Conservation (phyloP, 2,113 vertebrate species). For the Solea senegalensis region DNA sequence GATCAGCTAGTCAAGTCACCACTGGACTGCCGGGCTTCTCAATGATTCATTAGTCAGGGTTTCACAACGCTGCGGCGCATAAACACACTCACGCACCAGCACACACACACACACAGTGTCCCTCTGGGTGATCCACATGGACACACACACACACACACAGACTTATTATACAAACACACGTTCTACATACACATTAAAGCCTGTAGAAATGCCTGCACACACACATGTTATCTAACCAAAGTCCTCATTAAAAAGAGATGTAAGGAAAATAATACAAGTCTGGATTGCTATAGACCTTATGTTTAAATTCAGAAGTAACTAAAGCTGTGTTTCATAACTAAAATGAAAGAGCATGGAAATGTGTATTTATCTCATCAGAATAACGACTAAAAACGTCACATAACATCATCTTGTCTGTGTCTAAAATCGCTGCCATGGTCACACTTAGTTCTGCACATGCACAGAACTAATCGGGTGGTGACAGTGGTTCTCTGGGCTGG, state of each 20-base stretch:
- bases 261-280: too few species aligned
- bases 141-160: slow-evolving; percentile 2
- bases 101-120: slow-evolving; percentile 35
- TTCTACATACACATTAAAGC: slow-evolving; percentile 4
- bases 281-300: too few species aligned
- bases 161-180: background rate
- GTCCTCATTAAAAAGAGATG: slow-evolving; percentile 67
- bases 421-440: too few species aligned
- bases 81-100: slow-evolving; percentile 52
- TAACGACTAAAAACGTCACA: too few species aligned
- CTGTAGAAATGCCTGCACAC: slow-evolving; percentile 20
- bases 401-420: too few species aligned
- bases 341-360: too few species aligned
- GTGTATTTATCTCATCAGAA: too few species aligned
- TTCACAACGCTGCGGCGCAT: slow-evolving; percentile 67
- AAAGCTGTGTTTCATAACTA: too few species aligned
- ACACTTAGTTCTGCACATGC: too few species aligned
- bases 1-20: slow-evolving; percentile 83
- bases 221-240: slow-evolving; percentile 46
- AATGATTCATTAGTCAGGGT: slow-evolving; percentile 84
- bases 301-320: too few species aligned
- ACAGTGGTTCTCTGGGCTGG: too few species aligned
- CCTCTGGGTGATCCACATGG: background rate
- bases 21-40: slow-evolving; percentile 74
- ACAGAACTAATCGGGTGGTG: too few species aligned